These are phyloP conservation scores for Drosophila mauritiana DNA, from an alignment of 1,140 invertebrate genomes.

Conservation along the genomic window DNA sequence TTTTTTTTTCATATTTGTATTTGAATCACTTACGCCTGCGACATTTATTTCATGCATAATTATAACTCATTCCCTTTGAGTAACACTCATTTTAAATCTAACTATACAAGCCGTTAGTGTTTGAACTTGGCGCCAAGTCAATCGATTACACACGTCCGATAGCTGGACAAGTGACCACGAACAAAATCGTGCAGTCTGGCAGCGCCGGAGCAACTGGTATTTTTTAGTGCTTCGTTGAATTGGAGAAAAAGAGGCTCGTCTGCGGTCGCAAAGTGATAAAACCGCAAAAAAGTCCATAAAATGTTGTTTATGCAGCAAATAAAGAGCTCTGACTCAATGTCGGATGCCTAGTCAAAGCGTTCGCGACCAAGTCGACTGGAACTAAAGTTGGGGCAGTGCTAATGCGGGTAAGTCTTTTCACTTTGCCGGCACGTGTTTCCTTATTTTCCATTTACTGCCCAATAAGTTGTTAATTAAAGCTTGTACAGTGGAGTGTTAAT, in stretches of 20 bases:
- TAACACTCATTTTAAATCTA: too few species aligned
- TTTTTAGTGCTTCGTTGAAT: slow-evolving; percentile 1
- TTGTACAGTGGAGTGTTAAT: slow-evolving; percentile 6
- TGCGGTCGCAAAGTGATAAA: slow-evolving; percentile 14
- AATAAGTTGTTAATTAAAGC: slow-evolving; percentile 6
- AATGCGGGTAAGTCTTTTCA: slow-evolving; percentile 11
- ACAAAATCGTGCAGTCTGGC: slow-evolving; percentile 8
- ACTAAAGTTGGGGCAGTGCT: slow-evolving; percentile 3
- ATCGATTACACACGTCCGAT: neutral
- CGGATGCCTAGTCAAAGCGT: slow-evolving; percentile 14
- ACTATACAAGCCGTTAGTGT: neutral
- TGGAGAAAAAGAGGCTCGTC: slow-evolving; percentile 33
- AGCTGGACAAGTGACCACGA: neutral
- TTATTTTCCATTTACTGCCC: neutral
- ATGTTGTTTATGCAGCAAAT: slow-evolving; percentile 22
- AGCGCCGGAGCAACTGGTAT: neutral
- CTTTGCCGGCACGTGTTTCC: slow-evolving; percentile 11
- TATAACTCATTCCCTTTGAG: too few species aligned
- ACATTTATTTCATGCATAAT: too few species aligned
- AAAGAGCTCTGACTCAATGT: slow-evolving; percentile 16
- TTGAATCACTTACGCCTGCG: too few species aligned
- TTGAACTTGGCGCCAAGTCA: neutral
- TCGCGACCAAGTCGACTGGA: slow-evolving; percentile 1
- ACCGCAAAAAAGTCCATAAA: slow-evolving; percentile 14
- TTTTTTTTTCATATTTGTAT: too few species aligned